phyloP scores from a whole-genome alignment of 2,888 invertebrate genomes.

The Dolichomitus sp. region DNA sequence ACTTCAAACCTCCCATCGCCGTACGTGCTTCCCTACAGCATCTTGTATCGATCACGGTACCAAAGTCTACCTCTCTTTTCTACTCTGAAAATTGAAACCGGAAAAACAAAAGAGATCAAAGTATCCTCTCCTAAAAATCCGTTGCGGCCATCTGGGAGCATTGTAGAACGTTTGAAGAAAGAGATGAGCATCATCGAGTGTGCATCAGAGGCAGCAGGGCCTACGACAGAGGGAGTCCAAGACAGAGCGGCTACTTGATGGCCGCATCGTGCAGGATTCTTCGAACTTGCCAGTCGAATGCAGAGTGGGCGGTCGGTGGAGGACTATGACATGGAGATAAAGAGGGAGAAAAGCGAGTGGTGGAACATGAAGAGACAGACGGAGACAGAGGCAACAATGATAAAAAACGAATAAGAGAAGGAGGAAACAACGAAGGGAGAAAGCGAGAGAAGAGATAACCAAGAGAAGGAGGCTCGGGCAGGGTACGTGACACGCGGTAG shows the following conservation, averaged over 20 bases:
- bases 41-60: slow-evolving; percentile 9
- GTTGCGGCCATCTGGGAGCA: slow-evolving; percentile 21
- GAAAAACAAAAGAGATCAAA: slow-evolving; percentile 48
- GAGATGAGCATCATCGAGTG: slow-evolving; percentile 34
- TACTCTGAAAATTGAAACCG: slow-evolving; percentile 48
- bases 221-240: slow-evolving; percentile 52
- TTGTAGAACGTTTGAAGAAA: slow-evolving; percentile 32
- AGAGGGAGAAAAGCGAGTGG: slow-evolving; percentile 23
- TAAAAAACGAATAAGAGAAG: slow-evolving; percentile 23
- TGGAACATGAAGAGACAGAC: not conserved
- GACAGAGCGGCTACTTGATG: slow-evolving; percentile 53
- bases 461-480: slow-evolving; percentile 28
- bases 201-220: slow-evolving; percentile 17
- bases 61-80: not conserved
- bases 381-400: not conserved
- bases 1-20: slow-evolving; percentile 2
- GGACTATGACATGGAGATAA: slow-evolving; percentile 27
- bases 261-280: slow-evolving; percentile 60
- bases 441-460: slow-evolving; percentile 47
- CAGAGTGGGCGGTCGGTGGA: slow-evolving; percentile 67
- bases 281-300: slow-evolving; percentile 72
- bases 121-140: slow-evolving; percentile 51
- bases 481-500: slow-evolving; percentile 76
- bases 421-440: slow-evolving; percentile 22
- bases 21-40: slow-evolving; percentile 39